These are phyloP conservation scores for Synanthedon myopaeformis DNA, from an alignment of 2,888 invertebrate genomes.

Conservation along the genomic window DNA sequence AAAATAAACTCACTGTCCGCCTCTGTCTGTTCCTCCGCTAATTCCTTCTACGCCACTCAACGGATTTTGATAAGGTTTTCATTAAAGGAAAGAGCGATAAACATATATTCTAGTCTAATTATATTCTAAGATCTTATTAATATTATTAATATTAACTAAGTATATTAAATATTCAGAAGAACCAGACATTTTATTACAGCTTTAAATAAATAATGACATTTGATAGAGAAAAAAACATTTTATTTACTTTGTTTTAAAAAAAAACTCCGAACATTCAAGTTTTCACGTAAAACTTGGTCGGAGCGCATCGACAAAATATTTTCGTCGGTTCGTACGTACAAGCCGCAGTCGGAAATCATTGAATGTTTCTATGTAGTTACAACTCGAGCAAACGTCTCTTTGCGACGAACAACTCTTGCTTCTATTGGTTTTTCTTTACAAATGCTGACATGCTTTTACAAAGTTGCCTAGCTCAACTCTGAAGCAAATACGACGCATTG, in stretches of 20 bases:
- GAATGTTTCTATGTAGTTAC: constrained; percentile 26
- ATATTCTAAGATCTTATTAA: no score
- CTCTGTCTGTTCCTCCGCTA: no score
- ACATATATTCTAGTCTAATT: no score
- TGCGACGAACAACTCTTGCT: constrained; percentile 33
- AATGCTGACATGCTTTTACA: constrained; percentile 31
- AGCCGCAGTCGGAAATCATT: constrained; percentile 19
- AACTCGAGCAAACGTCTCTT: constrained; percentile 25
- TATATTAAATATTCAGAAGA: background rate
- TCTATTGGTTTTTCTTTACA: constrained; percentile 43
- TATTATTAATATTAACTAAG: no score
- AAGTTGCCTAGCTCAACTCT: constrained; percentile 25
- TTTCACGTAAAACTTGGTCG: constrained; percentile 10
- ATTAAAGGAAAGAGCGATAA: no score
- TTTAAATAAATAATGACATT: constrained; percentile 19
- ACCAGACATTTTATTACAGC: background rate
- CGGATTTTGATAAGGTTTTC: no score
- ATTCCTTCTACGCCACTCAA: no score
- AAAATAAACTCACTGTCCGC: no score
- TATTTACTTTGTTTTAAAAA: constrained; percentile 22
- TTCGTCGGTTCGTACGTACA: constrained; percentile 6
- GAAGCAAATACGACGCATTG: background rate
- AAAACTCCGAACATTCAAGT: constrained; percentile 14
- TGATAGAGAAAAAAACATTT: constrained; percentile 16
- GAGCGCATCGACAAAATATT: constrained; percentile 28